Percentiles rank a stretch among this genome's conserved stretches.
These are phyloP conservation scores for Jaculus jaculus DNA, from an alignment of 2,113 vertebrate species.

Conservation along the genomic window DNA sequence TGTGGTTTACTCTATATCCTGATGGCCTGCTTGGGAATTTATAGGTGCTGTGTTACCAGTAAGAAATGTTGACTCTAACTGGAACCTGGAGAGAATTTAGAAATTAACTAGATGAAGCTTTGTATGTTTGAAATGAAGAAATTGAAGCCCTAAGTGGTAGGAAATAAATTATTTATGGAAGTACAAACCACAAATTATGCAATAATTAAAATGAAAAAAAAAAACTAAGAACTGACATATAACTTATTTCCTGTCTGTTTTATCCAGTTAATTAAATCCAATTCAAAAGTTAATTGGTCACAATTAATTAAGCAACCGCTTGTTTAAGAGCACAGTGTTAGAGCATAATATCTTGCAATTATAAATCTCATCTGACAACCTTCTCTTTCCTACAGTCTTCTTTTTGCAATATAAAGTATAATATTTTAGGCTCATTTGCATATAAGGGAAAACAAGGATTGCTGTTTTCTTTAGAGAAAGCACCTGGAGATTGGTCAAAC, in stretches of 20 bases:
- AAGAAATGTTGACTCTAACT: not conserved
- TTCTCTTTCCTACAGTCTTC: not conserved
- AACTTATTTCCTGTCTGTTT: conserved; percentile 40
- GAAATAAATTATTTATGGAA: conserved; percentile 44
- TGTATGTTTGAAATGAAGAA: conserved; percentile 21
- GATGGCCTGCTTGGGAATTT: not conserved
- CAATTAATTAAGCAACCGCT: conserved; percentile 44
- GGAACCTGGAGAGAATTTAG: not conserved
- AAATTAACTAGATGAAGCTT: conserved; percentile 20
- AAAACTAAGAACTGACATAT: conserved; percentile 16
- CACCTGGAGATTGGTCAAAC: not conserved
- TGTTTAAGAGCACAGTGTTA: conserved; percentile 2
- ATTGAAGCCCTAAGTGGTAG: not conserved
- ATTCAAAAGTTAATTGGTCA: conserved; percentile 29
- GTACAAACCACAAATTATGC: conserved; percentile 36
- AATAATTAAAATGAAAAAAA: conserved; percentile 42
- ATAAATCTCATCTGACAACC: conserved; percentile 14
- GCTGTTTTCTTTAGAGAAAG: not conserved
- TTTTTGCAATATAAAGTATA: conserved; percentile 20
- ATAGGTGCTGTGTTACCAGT: not conserved
- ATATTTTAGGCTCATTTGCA: not conserved
- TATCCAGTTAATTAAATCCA: conserved; percentile 15
- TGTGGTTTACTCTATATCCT: not conserved
- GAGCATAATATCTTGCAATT: not conserved
- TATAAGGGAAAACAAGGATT: not conserved